Evolutionary conservation across 2,888 invertebrate genomes (phyloP).

Genomic region (Drosophila prolongata): DNA sequence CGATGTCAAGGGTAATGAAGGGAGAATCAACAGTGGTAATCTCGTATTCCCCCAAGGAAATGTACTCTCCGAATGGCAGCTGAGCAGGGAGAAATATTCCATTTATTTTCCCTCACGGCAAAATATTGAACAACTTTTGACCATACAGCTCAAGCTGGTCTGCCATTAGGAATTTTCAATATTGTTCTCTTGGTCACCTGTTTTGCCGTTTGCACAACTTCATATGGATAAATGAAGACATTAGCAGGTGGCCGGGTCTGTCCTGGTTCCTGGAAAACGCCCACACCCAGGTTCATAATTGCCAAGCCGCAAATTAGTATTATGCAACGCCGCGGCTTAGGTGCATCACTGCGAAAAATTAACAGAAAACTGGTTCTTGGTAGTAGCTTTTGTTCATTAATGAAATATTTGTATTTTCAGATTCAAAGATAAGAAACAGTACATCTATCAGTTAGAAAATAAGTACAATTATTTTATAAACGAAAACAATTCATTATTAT

Average conservation of each 20-base stretch:
- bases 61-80: slow-evolving; percentile 2
- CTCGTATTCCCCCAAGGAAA: slow-evolving; percentile 39
- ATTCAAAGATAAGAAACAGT: too few relatives aligned
- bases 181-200: slow-evolving; percentile 31
- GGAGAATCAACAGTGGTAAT: slow-evolving; percentile 60
- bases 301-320: slow-evolving; percentile 80
- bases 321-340: slow-evolving; percentile 57
- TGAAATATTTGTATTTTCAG: background rate
- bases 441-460: too few relatives aligned
- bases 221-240: slow-evolving; percentile 55
- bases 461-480: too few relatives aligned
- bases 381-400: too few relatives aligned
- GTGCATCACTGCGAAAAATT: slow-evolving; percentile 5
- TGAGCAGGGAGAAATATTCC: slow-evolving; percentile 13
- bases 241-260: slow-evolving; percentile 45
- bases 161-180: slow-evolving; percentile 15
- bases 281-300: slow-evolving; percentile 62
- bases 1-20: slow-evolving; percentile 72
- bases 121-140: slow-evolving; percentile 9
- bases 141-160: slow-evolving; percentile 3
- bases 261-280: slow-evolving; percentile 14
- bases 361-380: too few relatives aligned
- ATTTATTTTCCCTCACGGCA: slow-evolving; percentile 15
- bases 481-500: too few relatives aligned
- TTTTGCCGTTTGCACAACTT: slow-evolving; percentile 20